Conservation (phyloP, 2,113 vertebrate genomes). For the Anser cygnoides region DNA sequence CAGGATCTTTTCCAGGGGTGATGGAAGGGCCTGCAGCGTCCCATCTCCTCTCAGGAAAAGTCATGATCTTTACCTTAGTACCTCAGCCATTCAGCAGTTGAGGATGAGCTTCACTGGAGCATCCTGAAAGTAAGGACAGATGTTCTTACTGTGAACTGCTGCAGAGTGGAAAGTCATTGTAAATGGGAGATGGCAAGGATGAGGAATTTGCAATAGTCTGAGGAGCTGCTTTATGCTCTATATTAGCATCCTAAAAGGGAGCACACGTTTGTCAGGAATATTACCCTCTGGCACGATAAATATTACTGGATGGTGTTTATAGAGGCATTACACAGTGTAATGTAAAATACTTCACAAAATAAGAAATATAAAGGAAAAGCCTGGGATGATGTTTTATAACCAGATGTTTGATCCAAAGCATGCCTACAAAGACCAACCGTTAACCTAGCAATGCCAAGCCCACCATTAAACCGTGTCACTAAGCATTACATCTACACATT, state of each 20-base stretch:
- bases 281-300: background rate
- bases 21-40: background rate
- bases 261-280: background rate
- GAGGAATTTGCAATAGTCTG: background rate
- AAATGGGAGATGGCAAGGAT: background rate
- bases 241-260: background rate
- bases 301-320: background rate
- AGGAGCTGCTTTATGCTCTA: background rate
- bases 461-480: no score
- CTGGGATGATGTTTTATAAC: background rate
- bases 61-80: background rate
- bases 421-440: background rate
- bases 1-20: background rate
- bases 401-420: background rate
- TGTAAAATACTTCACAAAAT: background rate
- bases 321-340: background rate
- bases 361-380: background rate
- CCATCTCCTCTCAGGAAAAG: background rate
- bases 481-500: no score
- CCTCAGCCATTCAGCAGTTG: background rate
- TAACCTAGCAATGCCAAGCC: no score
- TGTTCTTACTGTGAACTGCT: background rate
- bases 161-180: background rate
- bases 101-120: background rate
- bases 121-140: background rate